These are phyloP conservation scores for Amphiura filiformis DNA, from an alignment of 35 echinoderm and acorn worm species.

Conservation along the genomic window DNA sequence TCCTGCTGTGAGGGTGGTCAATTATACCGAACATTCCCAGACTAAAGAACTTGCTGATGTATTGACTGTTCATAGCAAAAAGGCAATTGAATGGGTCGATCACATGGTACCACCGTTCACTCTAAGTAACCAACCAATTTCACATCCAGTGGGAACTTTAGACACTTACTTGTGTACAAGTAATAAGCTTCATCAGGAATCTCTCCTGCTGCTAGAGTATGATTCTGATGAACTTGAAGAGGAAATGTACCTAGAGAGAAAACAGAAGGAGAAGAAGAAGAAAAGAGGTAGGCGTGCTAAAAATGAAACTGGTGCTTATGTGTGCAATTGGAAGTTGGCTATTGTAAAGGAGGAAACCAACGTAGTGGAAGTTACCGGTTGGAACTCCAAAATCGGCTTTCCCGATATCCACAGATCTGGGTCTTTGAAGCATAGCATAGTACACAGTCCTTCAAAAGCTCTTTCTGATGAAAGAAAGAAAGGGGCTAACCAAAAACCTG, in stretches of 20 bases:
- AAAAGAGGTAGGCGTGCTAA: not conserved
- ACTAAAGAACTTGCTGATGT: constrained; percentile 7
- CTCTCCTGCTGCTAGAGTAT: constrained; percentile 16
- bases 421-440: not conserved
- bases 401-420: not conserved
- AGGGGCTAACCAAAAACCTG: not conserved
- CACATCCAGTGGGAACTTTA: constrained; percentile 49
- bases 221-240: not conserved
- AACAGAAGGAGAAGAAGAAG: not conserved
- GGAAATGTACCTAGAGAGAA: not conserved
- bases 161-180: constrained; percentile 40
- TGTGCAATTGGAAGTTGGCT: not conserved
- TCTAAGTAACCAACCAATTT: constrained; percentile 67
- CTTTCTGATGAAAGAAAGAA: not conserved
- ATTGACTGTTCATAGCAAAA: constrained; percentile 24
- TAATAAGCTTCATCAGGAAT: constrained; percentile 58
- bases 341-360: not conserved
- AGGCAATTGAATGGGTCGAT: constrained; percentile 83
- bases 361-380: not conserved
- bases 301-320: not conserved
- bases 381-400: not conserved
- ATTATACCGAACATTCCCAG: constrained; percentile 10
- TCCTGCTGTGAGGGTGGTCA: constrained; percentile 17
- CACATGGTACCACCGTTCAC: constrained; percentile 85
- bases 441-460: not conserved